Evolutionary conservation across 2,797 vertebrate genomes (phyloP), one percentile per base, ranked within the genome.

Genomic region (Hephaestus fuliginosus): DNA sequence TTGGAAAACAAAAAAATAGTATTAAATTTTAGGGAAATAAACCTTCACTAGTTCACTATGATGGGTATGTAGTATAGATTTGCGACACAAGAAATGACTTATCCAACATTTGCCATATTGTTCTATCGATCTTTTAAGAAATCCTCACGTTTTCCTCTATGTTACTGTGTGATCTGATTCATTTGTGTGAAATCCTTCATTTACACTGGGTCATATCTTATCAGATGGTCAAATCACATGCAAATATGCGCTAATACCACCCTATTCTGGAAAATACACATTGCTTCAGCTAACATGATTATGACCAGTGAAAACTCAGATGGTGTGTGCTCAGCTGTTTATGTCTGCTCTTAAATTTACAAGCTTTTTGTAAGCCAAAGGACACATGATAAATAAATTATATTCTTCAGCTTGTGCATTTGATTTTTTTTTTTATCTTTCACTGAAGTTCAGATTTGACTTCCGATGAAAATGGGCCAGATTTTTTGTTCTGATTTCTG

Each of bases 401-500:
- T 64, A 22, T 44, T 46, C 22, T 51, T 5, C 30, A 41, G 1
- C 15, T 33, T 22, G 25, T n/a, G 36, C 28, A 46, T 20, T 7
- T 3, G 3, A 39, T 28, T 72, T 70, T 15, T 8, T 8, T 8
- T 11, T 22, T 22, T 52, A n/a, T 39, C 36, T 39, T 39, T 8
- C 30, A 33, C 30, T 33, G 30, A 33, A 33, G 30, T 33, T 33
- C 30, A 33, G 30, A 33, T 33, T 33, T 33, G 30, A 5, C 30
- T 33, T 33, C 3, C 30, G 3, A 33, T 33, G 30, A 5, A 33
- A 33, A 33, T 1, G 3, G 28, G 28, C 30, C 3, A 15, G 12
- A 49, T 12, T 39, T n/a, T 53, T 25, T 43, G 9, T 28, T 66
- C n/a, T 57, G 52, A 48, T 80, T 41, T 49, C 36, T 48, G 30